Base-by-base conservation (phyloP, 2,888 invertebrate species). In the Synanthedon tipuliformis region DNA sequence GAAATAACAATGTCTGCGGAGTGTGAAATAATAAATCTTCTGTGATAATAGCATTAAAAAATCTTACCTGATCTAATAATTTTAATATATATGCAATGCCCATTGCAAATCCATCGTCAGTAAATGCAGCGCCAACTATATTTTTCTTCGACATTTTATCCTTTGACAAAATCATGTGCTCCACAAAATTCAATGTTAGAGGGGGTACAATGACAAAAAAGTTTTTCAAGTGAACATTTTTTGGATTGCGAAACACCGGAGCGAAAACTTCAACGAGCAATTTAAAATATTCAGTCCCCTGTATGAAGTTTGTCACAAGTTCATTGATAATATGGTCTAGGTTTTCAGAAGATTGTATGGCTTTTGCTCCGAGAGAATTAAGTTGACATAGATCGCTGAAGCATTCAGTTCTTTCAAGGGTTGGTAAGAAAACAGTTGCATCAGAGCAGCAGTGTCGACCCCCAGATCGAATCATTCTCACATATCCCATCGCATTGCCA, bases 31-130 rank as follows among this genome's bases (percentile, higher is more conserved):
- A n/a, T 1, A 5, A 5, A 23, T 5, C 23, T 23, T 23, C 27
- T 34, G 34, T 34, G 34, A 45, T 13, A 13, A n/a, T 13, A 45
- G 3, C 13, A 12, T 13, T 45, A 13, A 45, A 45, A 45, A 45
- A 4, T 45, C 78, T 74, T 63, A 89, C 90, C 81, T 98, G 97
- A 74, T 96, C 93, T 50, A 99, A 81, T 56, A 99, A 88, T 71
- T 95, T 95, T 56, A 98, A 89, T 62, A 99, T 94, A 69, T 97
- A 99, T 0, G 98, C 97, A 15, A 90, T 84, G 72, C 98, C 99
- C 91, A 99, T 95, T 4, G 97, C 95, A 85, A 99, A 99, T 12
- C 99, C 99, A 80, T 99, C 99, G 78, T 99, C 99, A 11, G 98
- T 97, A 73, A 99, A 97, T 1, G 96, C 92, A 51, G 96, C 94